Evolutionary conservation across 2,888 invertebrate genomes (phyloP), one percentile per base, ranked within the genome.

Genomic region (Acleris literana): DNA sequence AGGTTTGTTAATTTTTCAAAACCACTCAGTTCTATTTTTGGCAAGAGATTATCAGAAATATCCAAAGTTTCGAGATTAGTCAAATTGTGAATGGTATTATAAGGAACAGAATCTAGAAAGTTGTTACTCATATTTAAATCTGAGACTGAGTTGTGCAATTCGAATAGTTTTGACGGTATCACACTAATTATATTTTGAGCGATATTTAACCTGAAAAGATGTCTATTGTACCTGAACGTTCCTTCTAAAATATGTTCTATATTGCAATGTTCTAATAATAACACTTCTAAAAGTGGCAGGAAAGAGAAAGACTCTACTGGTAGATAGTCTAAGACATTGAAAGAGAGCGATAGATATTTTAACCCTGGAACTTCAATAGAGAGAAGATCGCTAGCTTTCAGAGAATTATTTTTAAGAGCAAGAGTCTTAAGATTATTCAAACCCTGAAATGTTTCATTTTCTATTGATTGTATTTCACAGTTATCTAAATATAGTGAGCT

Each of bases 41-140:
- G 93, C 76, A 97, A 88, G 63, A 94, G 92, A 79, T 97, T 97
- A 66, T 94, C 93, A 1, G 96, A 94, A 69, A 97, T 81, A 52
- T 95, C 95, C 69, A 97, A 87, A 16, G 93, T 94, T 84, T 97
- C 97, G 72, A 97, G 87, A 7, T 94, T 94, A 51, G 95, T 95
- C 67, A 96, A 93, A 79, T 97, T 97, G 70, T 95, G 90, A 33
- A 97, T 91, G 0, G 96, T 95, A 29, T 95, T 95, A 82, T 97
- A 97, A 0, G 97, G 97, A 70, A 97, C 93, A 67, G 95, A 95
- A 61, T 94, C 93, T 69, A 97, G 94, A 68, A 93, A 93, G 80
- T 97, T 97, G 46, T 95, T 94, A 72, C 95, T 95, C 39, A 97
- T 90, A 76, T 95, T 95, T 54, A 97, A 89, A 78, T 97, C 97